Evolutionary conservation across 2,113 vertebrate genomes (phyloP).

Genomic region (Tragelaphus buxtoni): DNA sequence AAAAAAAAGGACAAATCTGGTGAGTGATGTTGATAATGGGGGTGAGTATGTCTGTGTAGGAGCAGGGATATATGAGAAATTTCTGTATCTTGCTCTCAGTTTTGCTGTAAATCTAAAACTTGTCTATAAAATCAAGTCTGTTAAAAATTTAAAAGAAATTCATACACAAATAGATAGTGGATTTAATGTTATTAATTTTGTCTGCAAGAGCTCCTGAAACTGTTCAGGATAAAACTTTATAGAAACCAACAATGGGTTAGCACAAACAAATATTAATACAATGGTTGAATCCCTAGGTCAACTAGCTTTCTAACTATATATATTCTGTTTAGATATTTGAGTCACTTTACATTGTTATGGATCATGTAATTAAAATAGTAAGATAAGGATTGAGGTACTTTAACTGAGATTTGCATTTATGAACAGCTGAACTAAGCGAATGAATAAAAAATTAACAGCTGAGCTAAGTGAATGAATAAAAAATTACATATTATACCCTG

Average conservation of each 20-base stretch:
- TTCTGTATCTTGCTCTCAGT: background rate
- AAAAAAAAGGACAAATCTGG: background rate
- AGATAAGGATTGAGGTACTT: background rate
- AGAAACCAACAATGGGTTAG: background rate
- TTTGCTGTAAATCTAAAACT: background rate
- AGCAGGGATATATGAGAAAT: background rate
- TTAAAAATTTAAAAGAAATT: background rate
- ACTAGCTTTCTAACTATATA: background rate
- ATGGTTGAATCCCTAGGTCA: background rate
- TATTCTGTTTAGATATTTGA: background rate
- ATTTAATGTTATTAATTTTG: background rate
- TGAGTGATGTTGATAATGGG: background rate
- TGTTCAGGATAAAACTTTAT: background rate
- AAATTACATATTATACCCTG: background rate
- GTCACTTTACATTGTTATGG: background rate
- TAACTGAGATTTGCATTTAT: constrained; percentile 9
- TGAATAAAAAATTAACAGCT: constrained; percentile 8
- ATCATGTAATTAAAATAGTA: background rate
- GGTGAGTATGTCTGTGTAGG: background rate
- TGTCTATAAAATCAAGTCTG: background rate
- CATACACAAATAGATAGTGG: background rate
- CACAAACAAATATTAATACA: background rate
- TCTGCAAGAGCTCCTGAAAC: background rate
- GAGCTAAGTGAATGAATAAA: background rate
- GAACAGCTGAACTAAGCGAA: background rate